Evolutionary conservation across 2,797 vertebrate species (phyloP).

Genomic region (Odontamblyopus lacepedii): DNA sequence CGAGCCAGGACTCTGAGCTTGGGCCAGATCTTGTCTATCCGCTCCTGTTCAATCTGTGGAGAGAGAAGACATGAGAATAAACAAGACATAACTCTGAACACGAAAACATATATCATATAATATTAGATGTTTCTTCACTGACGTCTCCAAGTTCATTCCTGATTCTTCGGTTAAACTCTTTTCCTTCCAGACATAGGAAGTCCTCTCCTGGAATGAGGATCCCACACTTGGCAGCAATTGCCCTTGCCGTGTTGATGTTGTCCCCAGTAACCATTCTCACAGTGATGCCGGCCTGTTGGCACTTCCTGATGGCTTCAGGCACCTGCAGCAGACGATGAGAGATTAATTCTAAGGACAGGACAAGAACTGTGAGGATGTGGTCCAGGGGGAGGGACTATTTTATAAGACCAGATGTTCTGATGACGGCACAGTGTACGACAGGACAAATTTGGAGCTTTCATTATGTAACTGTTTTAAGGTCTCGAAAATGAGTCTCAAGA

Average conservation of each 20-base stretch:
- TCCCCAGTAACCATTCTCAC: slow-evolving; percentile 99
- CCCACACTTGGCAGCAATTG: slow-evolving; percentile 95
- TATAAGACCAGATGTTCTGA: neutral
- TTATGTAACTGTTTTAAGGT: no score
- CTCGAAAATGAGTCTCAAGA: no score
- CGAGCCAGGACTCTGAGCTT: slow-evolving; percentile 97
- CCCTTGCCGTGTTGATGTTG: slow-evolving; percentile 97
- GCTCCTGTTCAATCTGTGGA: slow-evolving; percentile 93
- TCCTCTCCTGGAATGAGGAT: slow-evolving; percentile 95
- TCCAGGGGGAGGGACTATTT: neutral
- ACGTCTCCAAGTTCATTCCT: slow-evolving; percentile 99
- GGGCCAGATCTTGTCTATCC: slow-evolving; percentile 98
- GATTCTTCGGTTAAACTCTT: slow-evolving; percentile 98
- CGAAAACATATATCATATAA: neutral
- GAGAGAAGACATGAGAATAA: neutral
- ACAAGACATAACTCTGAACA: neutral
- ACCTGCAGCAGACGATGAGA: slow-evolving; percentile 73
- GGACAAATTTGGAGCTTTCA: no score
- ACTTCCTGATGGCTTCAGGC: slow-evolving; percentile 96
- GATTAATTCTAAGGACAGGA: neutral
- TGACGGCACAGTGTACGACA: no score
- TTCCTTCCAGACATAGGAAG: slow-evolving; percentile 95
- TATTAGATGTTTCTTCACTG: slow-evolving; percentile 28
- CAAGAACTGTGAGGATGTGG: neutral
- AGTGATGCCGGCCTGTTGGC: slow-evolving; percentile 96